Evolutionary conservation across 2,888 invertebrate genomes (phyloP).

Genomic region (Leptodirus hochenwartii): DNA sequence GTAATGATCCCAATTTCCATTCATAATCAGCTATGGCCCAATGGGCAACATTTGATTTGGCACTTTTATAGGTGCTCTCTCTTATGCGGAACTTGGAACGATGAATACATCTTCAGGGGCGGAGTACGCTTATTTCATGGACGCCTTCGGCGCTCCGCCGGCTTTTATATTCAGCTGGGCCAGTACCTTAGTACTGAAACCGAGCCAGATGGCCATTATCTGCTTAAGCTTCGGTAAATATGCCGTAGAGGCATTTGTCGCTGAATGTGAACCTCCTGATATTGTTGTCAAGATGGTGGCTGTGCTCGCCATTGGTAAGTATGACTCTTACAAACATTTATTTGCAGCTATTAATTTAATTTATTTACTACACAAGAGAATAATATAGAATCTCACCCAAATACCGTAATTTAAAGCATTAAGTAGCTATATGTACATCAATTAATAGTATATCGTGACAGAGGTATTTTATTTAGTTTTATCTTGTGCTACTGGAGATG

Average conservation of each 20-base stretch:
- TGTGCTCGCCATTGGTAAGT: conserved; percentile 65
- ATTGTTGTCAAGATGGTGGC: conserved; percentile 78
- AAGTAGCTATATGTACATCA: too few species aligned
- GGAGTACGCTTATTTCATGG: conserved; percentile 92
- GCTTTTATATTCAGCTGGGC: conserved; percentile 91
- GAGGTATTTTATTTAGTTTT: too few species aligned
- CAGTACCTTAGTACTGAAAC: conserved; percentile 80
- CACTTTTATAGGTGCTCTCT: conserved; percentile 87
- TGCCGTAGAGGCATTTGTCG: conserved; percentile 76
- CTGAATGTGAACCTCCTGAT: conserved; percentile 69
- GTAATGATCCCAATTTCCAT: too few species aligned
- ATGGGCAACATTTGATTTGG: too few species aligned
- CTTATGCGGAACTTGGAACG: conserved; percentile 87
- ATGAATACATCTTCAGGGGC: conserved; percentile 92
- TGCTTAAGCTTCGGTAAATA: conserved; percentile 87
- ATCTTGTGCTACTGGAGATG: too few species aligned
- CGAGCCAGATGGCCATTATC: conserved; percentile 87
- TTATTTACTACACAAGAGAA: too few species aligned
- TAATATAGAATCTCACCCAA: too few species aligned
- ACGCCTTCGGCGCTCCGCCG: conserved; percentile 81
- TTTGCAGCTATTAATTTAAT: conserved; percentile 2
- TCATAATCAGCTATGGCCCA: too few species aligned
- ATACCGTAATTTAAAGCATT: too few species aligned
- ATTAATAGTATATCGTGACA: too few species aligned
- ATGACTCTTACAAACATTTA: conserved; percentile 3